Percentiles rank a stretch among this genome's conserved stretches.
Evolutionary conservation across 1,140 invertebrate genomes (phyloP).

Genomic region (Calephelis nemesis): DNA sequence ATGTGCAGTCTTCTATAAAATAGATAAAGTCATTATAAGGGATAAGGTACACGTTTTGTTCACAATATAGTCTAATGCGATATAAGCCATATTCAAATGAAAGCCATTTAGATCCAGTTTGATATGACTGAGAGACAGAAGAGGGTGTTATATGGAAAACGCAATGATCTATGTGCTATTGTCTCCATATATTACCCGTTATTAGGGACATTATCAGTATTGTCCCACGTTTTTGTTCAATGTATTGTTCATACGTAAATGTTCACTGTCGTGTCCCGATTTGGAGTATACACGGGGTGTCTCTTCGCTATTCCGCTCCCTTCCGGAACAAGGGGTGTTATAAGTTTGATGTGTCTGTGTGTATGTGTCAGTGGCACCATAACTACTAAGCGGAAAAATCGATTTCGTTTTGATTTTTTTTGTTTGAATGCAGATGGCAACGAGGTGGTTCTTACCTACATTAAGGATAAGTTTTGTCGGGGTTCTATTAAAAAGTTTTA

Average conservation of each 20-base stretch:
- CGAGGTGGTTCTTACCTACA: too few relatives aligned
- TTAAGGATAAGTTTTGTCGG: too few relatives aligned
- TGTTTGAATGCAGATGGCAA: too few relatives aligned
- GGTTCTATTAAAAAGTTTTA: too few relatives aligned
- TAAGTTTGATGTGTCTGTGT: too few relatives aligned
- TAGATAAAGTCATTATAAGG: background rate
- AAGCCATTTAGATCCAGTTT: slow-evolving; percentile 13
- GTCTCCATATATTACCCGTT: background rate
- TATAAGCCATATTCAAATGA: slow-evolving; percentile 23
- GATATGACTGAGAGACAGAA: slow-evolving; percentile 23
- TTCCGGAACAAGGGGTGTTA: too few relatives aligned
- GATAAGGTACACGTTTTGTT: background rate
- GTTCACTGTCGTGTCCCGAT: background rate
- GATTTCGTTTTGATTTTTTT: too few relatives aligned
- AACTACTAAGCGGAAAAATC: too few relatives aligned
- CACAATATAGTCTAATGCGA: slow-evolving; percentile 1
- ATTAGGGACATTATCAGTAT: background rate
- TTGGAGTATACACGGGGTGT: too few relatives aligned
- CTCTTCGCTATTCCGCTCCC: too few relatives aligned
- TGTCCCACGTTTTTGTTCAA: background rate
- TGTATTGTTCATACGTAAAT: background rate
- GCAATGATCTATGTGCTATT: slow-evolving; percentile 20
- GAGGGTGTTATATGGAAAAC: slow-evolving; percentile 23
- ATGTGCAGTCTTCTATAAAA: background rate
- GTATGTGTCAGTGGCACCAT: too few relatives aligned